Percentiles rank a stretch among this genome's conserved stretches.
These are phyloP conservation scores for Apis florea DNA, from an alignment of 1,140 invertebrate genomes.

Conservation along the genomic window DNA sequence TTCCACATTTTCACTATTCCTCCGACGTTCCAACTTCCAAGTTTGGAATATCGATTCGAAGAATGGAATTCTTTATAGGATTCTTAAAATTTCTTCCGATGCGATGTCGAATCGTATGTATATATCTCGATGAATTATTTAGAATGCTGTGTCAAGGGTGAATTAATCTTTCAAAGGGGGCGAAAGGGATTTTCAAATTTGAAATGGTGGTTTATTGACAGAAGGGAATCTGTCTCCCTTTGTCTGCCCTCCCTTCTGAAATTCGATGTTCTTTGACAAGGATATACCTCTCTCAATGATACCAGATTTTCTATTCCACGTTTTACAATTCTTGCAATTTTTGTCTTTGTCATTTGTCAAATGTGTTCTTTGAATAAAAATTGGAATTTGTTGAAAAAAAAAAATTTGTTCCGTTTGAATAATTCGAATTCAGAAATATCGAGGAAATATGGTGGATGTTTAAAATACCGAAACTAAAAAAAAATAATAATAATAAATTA, in stretches of 20 bases:
- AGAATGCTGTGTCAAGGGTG: neutral
- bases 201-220: neutral
- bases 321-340: neutral
- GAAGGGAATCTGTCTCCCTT: neutral
- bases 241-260: neutral
- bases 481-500: too few relatives aligned
- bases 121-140: conserved; percentile 21
- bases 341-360: neutral
- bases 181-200: conserved; percentile 8
- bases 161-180: neutral
- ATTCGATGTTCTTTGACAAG: neutral
- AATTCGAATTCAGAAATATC: too few relatives aligned
- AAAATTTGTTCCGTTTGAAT: too few relatives aligned
- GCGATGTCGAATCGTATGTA: neutral
- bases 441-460: too few relatives aligned
- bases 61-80: neutral
- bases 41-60: neutral
- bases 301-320: neutral
- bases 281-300: neutral
- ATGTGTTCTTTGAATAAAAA: too few relatives aligned
- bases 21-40: neutral
- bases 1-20: too few relatives aligned
- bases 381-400: too few relatives aligned
- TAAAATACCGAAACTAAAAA: too few relatives aligned
- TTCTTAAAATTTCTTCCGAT: neutral